Conservation (phyloP, 2,113 vertebrate genomes). For the Scolopax mira region DNA sequence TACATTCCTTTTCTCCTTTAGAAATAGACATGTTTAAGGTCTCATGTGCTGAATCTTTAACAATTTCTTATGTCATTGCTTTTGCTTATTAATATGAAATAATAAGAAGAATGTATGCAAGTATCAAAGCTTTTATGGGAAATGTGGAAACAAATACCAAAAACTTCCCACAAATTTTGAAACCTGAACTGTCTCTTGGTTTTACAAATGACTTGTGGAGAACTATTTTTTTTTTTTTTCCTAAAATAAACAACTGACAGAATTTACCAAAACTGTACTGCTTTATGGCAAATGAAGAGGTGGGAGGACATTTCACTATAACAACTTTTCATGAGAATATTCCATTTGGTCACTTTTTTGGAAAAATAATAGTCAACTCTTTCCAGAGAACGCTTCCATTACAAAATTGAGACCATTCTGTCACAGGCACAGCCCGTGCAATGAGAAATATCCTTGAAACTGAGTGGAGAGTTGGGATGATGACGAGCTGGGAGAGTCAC, state of each 20-base stretch:
- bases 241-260: not conserved
- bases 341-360: constrained; percentile 28
- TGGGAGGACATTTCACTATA: not conserved
- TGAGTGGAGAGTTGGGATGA: not conserved
- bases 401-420: not conserved
- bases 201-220: not conserved
- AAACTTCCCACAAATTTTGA: not conserved
- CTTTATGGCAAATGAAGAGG: not conserved
- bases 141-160: not conserved
- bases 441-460: not conserved
- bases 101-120: not conserved
- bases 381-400: not conserved
- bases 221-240: not conserved
- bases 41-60: not conserved
- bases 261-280: not conserved
- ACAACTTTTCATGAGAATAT: not conserved
- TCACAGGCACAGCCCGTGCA: not conserved
- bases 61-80: not conserved
- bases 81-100: not conserved
- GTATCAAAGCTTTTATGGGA: not conserved
- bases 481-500: not conserved
- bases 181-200: not conserved
- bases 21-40: not conserved
- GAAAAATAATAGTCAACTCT: constrained; percentile 9
- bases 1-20: not conserved